A percentile compares a stretch with the other conserved stretches of the same genome.
Evolutionary conservation across 2,888 invertebrate genomes (phyloP).

Genomic region (Heliconius hortense): DNA sequence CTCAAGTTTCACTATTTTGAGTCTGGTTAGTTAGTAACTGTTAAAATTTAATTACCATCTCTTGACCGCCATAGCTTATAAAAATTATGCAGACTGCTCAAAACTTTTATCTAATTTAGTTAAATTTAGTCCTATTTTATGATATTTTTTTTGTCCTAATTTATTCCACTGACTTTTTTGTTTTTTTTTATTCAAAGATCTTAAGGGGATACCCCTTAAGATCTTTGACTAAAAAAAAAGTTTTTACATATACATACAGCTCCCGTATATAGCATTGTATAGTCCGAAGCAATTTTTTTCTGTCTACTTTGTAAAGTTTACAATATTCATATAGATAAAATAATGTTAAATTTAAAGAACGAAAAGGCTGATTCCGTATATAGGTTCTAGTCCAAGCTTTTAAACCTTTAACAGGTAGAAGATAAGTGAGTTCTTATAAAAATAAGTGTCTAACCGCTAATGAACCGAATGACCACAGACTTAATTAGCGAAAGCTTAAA

Average conservation of each 20-base stretch:
- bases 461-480: constrained; percentile 42
- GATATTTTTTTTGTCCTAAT: no score
- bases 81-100: not conserved
- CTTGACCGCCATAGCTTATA: constrained; percentile 2
- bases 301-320: no score
- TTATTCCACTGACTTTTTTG: no score
- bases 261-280: no score
- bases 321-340: no score
- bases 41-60: constrained; percentile 38
- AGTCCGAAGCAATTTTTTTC: no score
- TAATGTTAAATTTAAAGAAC: not conserved
- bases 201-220: no score
- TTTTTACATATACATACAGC: not conserved
- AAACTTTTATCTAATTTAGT: not conserved
- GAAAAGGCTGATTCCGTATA: not conserved
- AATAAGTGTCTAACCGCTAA: constrained; percentile 43
- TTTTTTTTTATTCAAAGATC: no score
- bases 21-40: constrained; percentile 37
- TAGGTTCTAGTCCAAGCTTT: not conserved
- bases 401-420: constrained; percentile 25
- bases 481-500: constrained; percentile 43
- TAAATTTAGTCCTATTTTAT: no score
- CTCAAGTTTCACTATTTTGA: constrained; percentile 32
- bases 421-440: constrained; percentile 40
- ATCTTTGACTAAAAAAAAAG: no score